Conservation (phyloP, 2,797 vertebrate genomes). For the Sebastes glaucus region DNA sequence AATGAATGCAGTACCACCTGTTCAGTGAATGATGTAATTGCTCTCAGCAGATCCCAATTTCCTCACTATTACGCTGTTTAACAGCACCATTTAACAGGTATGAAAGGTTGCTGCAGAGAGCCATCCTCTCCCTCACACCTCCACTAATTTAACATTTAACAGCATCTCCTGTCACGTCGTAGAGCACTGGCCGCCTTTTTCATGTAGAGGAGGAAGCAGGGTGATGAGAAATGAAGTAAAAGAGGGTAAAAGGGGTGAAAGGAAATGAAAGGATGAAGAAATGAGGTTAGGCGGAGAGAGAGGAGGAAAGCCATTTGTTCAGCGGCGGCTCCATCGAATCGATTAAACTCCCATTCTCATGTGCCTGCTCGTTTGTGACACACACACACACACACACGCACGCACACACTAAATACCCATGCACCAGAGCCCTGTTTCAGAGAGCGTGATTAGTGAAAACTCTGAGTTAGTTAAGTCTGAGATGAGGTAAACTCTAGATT, state of each 20-base stretch:
- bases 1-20: conserved; percentile 79
- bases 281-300: conserved; percentile 24
- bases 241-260: background rate
- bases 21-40: conserved; percentile 74
- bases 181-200: background rate
- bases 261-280: conserved; percentile 31
- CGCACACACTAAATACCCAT: background rate
- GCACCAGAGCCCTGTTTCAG: background rate
- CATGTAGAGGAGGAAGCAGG: background rate
- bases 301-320: conserved; percentile 34
- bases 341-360: conserved; percentile 24
- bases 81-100: conserved; percentile 65
- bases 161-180: conserved; percentile 3
- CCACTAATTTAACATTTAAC: conserved; percentile 32
- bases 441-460: too few species aligned
- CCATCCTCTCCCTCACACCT: conserved; percentile 28
- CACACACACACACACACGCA: background rate
- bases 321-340: conserved; percentile 18
- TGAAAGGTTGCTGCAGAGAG: conserved; percentile 49
- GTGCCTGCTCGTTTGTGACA: background rate
- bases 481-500: too few species aligned
- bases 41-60: conserved; percentile 74
- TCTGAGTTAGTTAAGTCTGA: too few species aligned
- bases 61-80: conserved; percentile 59
- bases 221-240: background rate